Conservation (phyloP, 2,797 vertebrate species). For the Muraenolepis orangiensis region DNA sequence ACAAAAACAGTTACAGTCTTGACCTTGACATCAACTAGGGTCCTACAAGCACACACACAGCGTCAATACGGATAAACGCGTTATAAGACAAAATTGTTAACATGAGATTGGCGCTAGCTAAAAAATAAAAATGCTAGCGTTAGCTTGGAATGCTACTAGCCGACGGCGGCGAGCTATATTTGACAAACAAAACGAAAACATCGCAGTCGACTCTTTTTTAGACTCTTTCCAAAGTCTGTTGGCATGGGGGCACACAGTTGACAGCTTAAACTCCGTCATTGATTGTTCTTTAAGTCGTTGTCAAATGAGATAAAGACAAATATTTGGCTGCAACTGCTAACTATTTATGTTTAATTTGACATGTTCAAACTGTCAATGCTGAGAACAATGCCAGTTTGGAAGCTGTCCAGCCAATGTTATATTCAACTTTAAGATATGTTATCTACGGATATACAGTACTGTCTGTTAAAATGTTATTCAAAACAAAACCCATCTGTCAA, state of each 20-base stretch:
- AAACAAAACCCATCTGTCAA: not conserved
- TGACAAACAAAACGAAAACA: slow-evolving; percentile 46
- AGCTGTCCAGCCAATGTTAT: not conserved
- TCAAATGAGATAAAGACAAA: not conserved
- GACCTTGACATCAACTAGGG: not conserved
- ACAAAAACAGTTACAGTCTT: not conserved
- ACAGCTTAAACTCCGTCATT: not conserved
- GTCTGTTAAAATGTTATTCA: not conserved
- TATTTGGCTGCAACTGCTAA: not conserved
- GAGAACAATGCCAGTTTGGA: not conserved
- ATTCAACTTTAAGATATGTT: not conserved
- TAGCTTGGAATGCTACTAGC: slow-evolving; percentile 21
- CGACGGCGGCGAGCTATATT: slow-evolving; percentile 33
- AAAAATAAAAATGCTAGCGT: slow-evolving; percentile 34
- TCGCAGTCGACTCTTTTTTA: not conserved
- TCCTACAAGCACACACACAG: not conserved
- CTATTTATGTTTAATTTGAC: not conserved
- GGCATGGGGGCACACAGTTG: slow-evolving; percentile 9
- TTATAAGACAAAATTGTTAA: not conserved
- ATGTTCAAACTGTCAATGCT: not conserved
- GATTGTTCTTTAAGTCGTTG: not conserved
- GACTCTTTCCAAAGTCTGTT: not conserved
- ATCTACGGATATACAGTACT: not conserved
- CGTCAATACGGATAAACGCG: not conserved
- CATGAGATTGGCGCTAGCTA: slow-evolving; percentile 30